Conservation (phyloP, 1,140 invertebrate species). For the Bicyclus anynana region DNA sequence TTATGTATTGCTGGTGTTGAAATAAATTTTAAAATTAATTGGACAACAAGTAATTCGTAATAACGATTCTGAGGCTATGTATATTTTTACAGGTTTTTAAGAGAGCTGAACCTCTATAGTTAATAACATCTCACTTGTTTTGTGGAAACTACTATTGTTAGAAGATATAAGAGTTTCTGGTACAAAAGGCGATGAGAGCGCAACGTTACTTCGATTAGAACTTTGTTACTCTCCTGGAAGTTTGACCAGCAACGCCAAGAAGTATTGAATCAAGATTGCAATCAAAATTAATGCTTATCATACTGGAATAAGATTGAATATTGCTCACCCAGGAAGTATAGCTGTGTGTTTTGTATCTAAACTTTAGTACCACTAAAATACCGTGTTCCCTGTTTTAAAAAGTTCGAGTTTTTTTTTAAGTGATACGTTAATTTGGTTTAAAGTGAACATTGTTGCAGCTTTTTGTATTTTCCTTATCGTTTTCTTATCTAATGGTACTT, state of each 20-base stretch:
- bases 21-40: no score
- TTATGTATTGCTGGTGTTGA: no score
- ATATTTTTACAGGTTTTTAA: no score
- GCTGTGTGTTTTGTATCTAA: constrained; percentile 9
- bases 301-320: not conserved
- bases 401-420: not conserved
- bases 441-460: not conserved
- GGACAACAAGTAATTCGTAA: no score
- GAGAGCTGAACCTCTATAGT: no score
- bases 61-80: no score
- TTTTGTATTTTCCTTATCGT: not conserved
- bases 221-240: constrained; percentile 33
- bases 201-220: constrained; percentile 57
- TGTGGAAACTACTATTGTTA: constrained; percentile 16
- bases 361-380: constrained; percentile 5
- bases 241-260: constrained; percentile 23
- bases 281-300: not conserved
- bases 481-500: not conserved
- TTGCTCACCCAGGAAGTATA: not conserved
- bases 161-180: constrained; percentile 23
- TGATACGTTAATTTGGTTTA: not conserved
- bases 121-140: no score
- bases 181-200: constrained; percentile 24
- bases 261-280: not conserved
- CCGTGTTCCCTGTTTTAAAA: not conserved